A percentile compares a stretch with the other conserved stretches of the same genome.
Conservation (phyloP, 1,140 invertebrate genomes). For the Neuroterus valhalla region DNA sequence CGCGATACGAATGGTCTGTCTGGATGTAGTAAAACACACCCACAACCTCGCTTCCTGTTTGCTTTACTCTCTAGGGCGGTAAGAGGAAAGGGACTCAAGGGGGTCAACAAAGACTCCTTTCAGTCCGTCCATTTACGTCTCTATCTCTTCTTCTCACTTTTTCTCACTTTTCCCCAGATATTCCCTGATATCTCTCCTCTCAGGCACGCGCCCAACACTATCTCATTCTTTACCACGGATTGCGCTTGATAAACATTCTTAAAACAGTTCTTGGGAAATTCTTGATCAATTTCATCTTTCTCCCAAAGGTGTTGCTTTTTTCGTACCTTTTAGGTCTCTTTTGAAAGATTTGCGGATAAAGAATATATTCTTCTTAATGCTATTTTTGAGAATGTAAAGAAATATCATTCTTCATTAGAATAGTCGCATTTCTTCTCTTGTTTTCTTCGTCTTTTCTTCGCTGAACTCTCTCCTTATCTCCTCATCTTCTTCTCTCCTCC, state of each 20-base stretch:
- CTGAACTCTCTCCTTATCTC: too few species aligned
- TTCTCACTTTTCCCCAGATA: neutral
- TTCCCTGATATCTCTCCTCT: conserved; percentile 24
- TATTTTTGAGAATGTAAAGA: too few species aligned
- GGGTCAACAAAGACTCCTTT: conserved; percentile 56
- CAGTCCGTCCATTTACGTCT: conserved; percentile 45
- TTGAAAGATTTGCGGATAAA: too few species aligned
- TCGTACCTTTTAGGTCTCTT: too few species aligned
- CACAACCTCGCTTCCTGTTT: conserved; percentile 22
- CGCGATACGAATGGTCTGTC: neutral
- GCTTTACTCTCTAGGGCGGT: conserved; percentile 20
- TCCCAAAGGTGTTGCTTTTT: too few species aligned
- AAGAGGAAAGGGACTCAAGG: conserved; percentile 19
- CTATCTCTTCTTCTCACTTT: conserved; percentile 29
- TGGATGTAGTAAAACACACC: neutral
- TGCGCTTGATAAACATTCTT: neutral
- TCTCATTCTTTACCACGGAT: neutral
- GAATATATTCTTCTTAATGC: too few species aligned
- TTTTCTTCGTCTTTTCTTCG: too few species aligned
- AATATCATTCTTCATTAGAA: too few species aligned
- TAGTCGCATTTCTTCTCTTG: too few species aligned
- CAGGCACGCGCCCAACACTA: neutral
- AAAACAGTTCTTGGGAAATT: neutral
- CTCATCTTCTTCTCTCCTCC: too few species aligned
- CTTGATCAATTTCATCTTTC: too few species aligned